Evolutionary conservation across 2,888 invertebrate species (phyloP), one percentile per base, ranked within the genome.

Genomic region (Asteroscopus sphinx): DNA sequence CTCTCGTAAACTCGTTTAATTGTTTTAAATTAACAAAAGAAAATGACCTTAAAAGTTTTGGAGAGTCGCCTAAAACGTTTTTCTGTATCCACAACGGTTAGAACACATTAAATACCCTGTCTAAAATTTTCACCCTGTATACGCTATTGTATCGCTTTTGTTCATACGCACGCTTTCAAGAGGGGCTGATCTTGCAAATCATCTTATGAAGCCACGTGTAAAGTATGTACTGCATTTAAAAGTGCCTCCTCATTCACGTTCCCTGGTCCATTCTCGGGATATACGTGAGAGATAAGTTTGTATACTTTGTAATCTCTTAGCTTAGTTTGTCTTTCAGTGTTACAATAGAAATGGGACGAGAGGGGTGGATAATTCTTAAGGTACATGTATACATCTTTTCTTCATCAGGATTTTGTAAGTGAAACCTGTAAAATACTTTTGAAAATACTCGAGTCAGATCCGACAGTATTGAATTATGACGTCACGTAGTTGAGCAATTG

Each of bases 271-370:
- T 21, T 21, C 37, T 53, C 42, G 5, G 32, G 35, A 46, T 52
- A 42, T 9, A 52, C 33, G 52, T 37, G 41, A 37, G 25, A 40
- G 36, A 66, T 41, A 61, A 30, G 44, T 12, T 11, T 45, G 60
- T 63, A 59, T 49, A 21, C 68, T 32, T 26, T 30, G 17, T 40
- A 40, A 67, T 63, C 26, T 67, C 67, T 49, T 41, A 67, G 49
- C n/a, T n/a, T n/a, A n/a, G n/a, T n/a, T 60, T 41, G 17, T 36
- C 36, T 42, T 30, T 26, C 48, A 25, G 8, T n/a, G n/a, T n/a
- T 35, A 33, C 4, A 33, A n/a, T 21, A 21, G 3, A 21, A 13
- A 33, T 13, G 12, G 12, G 12, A 12, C 3, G 28, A 28, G 28
- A 28, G 11, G 28, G 9, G 28, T 11, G 2, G 21, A 4, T 21